Percentiles rank a stretch among this genome's conserved stretches.
Conservation (phyloP, 2,797 vertebrate genomes). For the Sardinella longiceps region DNA sequence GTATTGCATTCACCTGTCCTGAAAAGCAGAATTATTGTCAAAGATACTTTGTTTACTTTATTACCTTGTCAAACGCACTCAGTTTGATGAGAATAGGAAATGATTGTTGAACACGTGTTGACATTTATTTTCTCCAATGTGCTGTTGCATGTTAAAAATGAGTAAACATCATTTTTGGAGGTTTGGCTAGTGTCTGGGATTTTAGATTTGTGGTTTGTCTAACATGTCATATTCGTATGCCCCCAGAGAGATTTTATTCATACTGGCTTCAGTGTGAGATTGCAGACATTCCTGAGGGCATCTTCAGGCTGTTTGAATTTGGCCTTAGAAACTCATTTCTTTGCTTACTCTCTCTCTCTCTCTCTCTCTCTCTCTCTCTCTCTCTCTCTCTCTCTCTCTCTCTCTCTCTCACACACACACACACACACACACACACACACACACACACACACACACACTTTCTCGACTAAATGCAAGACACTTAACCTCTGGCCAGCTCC, state of each 20-base stretch:
- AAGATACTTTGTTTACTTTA: background rate
- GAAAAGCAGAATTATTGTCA: background rate
- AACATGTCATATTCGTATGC: background rate
- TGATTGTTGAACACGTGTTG: background rate
- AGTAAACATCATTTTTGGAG: background rate
- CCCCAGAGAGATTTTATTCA: background rate
- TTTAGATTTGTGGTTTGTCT: background rate
- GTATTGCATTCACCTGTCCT: background rate
- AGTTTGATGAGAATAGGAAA: background rate
- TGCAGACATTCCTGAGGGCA: slow-evolving; percentile 5
- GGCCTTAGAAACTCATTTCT: background rate
- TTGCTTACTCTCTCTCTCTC: background rate
- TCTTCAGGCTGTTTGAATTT: background rate
- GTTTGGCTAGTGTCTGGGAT: background rate
- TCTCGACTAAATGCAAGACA: background rate
- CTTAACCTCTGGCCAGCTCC: slow-evolving; percentile 3
- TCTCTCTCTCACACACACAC: background rate
- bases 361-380: background rate
- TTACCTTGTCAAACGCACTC: too few species aligned
- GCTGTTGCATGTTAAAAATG: background rate
- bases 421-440: too few species aligned
- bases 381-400: background rate
- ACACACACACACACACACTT: background rate
- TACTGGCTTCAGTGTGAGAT: background rate
- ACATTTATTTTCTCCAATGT: background rate